Base-by-base conservation (phyloP, 2,888 invertebrate genomes). In the Epirrhoe alternata region DNA sequence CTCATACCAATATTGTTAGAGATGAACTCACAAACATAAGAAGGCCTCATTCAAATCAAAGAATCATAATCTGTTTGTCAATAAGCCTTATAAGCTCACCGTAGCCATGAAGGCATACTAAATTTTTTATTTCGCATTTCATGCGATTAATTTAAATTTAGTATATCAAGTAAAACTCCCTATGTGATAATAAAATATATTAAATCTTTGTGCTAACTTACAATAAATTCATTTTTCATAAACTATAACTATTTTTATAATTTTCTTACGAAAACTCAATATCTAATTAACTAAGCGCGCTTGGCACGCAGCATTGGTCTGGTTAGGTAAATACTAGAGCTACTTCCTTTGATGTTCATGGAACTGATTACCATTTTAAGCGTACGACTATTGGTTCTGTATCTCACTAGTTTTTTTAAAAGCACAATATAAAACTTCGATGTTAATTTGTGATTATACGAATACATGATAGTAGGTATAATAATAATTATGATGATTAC, bases 121-220 rank as follows among this genome's bases (percentile, higher is more conserved):
- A 81, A 80, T 82, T 80, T 79, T 86, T 83, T 73, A 76, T 73
- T 78, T 77, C 88, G 89, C 93, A 93, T 93, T 86, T 84, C 49
- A 93, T 93, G 90, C 89, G 86, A 80, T 84, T 78, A 83, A 82
- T 89, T 83, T 90, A 90, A 88, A 89, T 89, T 90, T 89, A 86
- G 86, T 90, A 88, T 89, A 90, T 89, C 86, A 90, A 74, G 90
- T 92, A 92, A 91, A 91, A 89, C 65, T 81, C 87, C 89, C 89
- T 92, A 92, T 88, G 84, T 88, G 87, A 90, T 93, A 92, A 90
- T 93, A 93, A 93, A 93, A 93, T 93, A 93, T 92, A 93, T 93
- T 92, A 93, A 92, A 91, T 92, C 92, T 93, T 93, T 93, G 92
- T 93, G 92, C 92, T 92, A 93, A 89, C 92, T 92, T 93, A 92